Conservation (phyloP, 2,797 vertebrate species). For the Sebastes itinus region DNA sequence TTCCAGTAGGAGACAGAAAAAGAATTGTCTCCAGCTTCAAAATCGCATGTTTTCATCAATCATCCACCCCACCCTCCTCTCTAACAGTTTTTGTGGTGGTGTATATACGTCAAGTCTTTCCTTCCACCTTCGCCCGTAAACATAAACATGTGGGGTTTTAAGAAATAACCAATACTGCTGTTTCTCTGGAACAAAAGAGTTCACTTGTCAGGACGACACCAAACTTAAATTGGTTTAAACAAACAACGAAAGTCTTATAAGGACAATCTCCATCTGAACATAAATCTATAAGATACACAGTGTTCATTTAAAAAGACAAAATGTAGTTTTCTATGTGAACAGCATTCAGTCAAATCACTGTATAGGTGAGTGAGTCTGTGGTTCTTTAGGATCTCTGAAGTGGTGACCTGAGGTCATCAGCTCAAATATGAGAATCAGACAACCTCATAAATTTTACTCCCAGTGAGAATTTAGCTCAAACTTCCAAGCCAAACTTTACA, state of each 20-base stretch:
- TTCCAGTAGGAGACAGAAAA: background rate
- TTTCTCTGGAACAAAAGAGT: background rate
- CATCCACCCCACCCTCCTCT: background rate
- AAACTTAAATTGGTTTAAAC: background rate
- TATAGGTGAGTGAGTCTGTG: background rate
- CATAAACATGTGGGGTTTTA: background rate
- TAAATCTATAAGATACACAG: background rate
- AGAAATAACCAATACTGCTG: conserved; percentile 4
- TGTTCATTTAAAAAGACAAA: background rate
- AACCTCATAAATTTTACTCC: conserved; percentile 33
- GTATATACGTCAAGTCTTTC: background rate
- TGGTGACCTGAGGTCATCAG: background rate
- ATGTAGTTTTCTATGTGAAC: background rate
- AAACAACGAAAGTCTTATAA: background rate
- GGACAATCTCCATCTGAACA: background rate
- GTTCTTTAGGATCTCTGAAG: background rate
- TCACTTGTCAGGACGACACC: background rate
- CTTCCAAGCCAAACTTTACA: background rate
- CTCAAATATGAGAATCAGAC: conserved; percentile 26
- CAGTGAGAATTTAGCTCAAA: conserved; percentile 9
- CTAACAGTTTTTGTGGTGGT: background rate
- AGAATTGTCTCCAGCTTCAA: background rate
- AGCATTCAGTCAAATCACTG: background rate
- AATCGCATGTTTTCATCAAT: background rate
- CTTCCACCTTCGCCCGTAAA: background rate